Percentiles rank a stretch among this genome's conserved stretches.
These are phyloP conservation scores for Notechis scutatus DNA, from an alignment of 2,113 vertebrate species.

Conservation along the genomic window DNA sequence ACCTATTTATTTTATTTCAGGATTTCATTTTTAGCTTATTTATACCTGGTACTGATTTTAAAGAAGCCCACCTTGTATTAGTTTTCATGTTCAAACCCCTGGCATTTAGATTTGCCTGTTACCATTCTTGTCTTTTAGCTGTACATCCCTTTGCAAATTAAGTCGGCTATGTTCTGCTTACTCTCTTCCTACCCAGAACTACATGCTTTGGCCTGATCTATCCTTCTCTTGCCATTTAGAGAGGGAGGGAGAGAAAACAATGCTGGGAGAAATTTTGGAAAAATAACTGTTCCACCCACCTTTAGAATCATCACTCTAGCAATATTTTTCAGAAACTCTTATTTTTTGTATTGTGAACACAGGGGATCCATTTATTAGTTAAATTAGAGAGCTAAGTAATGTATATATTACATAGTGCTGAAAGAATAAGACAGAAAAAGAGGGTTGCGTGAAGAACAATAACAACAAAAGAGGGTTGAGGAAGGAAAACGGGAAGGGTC, in stretches of 20 bases:
- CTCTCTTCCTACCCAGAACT: neutral
- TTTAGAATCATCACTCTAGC: neutral
- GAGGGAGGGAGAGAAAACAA: neutral
- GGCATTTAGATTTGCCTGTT: neutral
- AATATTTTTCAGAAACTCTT: neutral
- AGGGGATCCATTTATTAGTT: neutral
- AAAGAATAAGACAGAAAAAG: neutral
- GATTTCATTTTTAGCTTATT: neutral
- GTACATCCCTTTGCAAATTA: neutral
- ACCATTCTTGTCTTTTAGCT: neutral
- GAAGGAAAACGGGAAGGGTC: neutral
- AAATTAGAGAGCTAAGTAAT: neutral
- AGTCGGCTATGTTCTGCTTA: neutral
- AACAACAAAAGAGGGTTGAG: neutral
- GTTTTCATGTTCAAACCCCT: neutral
- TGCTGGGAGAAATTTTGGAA: neutral
- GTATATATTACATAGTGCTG: neutral
- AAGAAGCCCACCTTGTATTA: neutral
- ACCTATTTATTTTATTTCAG: neutral
- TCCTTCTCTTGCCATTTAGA: neutral
- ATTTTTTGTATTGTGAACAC: neutral
- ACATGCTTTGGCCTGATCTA: neutral
- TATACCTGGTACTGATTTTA: neutral
- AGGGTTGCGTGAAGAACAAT: neutral
- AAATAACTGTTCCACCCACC: neutral